Evolutionary conservation across 2,113 vertebrate species (phyloP), one percentile per base, ranked within the genome.

Genomic region (Spermophilus dauricus): DNA sequence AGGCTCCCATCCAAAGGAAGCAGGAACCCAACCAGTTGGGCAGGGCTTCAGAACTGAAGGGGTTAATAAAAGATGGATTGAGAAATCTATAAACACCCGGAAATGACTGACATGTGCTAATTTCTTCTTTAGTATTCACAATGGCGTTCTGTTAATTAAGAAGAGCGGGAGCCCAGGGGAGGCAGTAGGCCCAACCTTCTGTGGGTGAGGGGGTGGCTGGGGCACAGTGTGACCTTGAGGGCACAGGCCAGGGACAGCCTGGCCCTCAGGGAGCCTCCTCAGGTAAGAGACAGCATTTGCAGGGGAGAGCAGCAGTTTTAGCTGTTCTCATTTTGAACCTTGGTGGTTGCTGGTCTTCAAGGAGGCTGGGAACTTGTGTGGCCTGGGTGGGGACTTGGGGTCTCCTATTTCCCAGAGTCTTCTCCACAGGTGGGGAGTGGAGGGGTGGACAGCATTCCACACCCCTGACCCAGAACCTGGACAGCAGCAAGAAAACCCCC

Each of bases 71-170:
- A 98, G 98, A 96, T 96, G 97, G 98, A 96, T 93, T 96, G 97
- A 98, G 98, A 97, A 98, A 98, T 98, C 98, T 98, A 98, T 97
- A 98, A 98, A 98, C 97, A 98, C 53, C 34, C 88, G 93, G 98
- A 98, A 98, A 98, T 98, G 98, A 99, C 98, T 98, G 98, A 94
- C 98, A 98, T 97, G 97, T 99, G 97, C 98, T 98, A 98, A 99
- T 99, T 98, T 99, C 97, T 98, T 98, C 97, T 98, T 99, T 98
- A 98, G 98, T 98, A 99, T 99, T 98, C 98, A 98, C 98, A 98
- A 96, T 97, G 98, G 90, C 87, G 98, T 98, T 95, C 98, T 98
- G 91, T 98, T 98, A 99, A 99, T 99, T 99, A 99, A 98, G 98
- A 98, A 98, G 98, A 98, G 95, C 98, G n/a, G 37, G 97, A 98